Conservation (phyloP, 2,888 invertebrate species). For the Acanthosoma haemorrhoidale region DNA sequence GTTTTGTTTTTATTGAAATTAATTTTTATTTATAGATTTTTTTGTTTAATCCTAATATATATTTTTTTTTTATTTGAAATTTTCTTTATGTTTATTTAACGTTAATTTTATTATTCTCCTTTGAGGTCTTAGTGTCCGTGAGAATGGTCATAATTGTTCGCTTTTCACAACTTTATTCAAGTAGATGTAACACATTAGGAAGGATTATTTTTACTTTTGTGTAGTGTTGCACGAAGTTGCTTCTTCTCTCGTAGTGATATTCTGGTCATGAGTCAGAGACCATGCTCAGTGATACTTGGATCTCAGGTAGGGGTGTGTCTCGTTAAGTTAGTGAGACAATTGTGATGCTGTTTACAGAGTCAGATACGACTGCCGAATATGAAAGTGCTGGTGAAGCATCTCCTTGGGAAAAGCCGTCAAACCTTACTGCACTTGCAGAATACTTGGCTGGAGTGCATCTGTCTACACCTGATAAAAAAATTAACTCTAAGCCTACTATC, state of each 20-base stretch:
- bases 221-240: constrained; percentile 11
- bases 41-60: neutral
- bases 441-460: constrained; percentile 22
- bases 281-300: constrained; percentile 22
- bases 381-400: constrained; percentile 37
- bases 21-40: neutral
- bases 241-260: neutral
- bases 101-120: neutral
- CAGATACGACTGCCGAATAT: constrained; percentile 37
- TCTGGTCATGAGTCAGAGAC: constrained; percentile 12
- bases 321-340: constrained; percentile 20
- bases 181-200: constrained; percentile 7
- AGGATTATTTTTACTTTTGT: neutral
- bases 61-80: neutral
- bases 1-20: neutral
- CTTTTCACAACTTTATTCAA: neutral
- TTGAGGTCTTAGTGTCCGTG: constrained; percentile 25
- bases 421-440: constrained; percentile 22
- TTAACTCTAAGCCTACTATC: too few species aligned
- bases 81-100: neutral
- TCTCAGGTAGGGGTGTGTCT: constrained; percentile 9
- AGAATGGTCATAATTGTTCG: constrained; percentile 16
- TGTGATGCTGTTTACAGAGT: constrained; percentile 30
- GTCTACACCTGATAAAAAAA: constrained; percentile 19
- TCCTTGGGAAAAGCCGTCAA: constrained; percentile 18